Percentiles rank a stretch among this genome's conserved stretches.
Evolutionary conservation across 2,113 vertebrate species (phyloP).

Genomic region (Crotalus tigris): DNA sequence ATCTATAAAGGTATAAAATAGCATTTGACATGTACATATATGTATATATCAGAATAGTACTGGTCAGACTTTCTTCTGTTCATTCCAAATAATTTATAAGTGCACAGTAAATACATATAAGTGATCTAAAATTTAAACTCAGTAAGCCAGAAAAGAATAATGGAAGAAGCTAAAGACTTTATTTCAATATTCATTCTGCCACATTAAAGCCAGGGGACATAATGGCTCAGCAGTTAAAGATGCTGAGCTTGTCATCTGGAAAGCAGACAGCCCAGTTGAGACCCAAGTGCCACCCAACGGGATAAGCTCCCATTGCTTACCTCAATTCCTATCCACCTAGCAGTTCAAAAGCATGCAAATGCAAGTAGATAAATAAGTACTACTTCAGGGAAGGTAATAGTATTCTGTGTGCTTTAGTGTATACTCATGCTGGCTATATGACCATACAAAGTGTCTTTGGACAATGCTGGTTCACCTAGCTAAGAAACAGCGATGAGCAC

Average conservation of each 20-base stretch:
- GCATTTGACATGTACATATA: not conserved
- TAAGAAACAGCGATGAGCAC: not conserved
- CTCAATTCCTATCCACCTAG: not conserved
- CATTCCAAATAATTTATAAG: not conserved
- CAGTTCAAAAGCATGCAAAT: not conserved
- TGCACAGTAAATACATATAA: not conserved
- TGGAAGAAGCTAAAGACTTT: not conserved
- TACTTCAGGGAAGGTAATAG: not conserved
- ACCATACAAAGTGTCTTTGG: not conserved
- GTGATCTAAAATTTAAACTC: not conserved
- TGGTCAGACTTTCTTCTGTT: not conserved
- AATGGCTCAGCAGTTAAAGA: not conserved
- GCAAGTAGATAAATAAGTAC: not conserved
- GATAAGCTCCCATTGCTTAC: not conserved
- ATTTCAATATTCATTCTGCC: not conserved
- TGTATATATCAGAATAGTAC: not conserved
- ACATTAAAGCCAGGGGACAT: not conserved
- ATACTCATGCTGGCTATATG: not conserved
- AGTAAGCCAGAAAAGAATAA: not conserved
- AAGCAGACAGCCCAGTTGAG: not conserved
- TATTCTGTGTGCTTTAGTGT: not conserved
- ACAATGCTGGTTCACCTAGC: not conserved
- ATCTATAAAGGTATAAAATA: not conserved
- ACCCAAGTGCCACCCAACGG: not conserved
- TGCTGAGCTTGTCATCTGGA: not conserved